These are phyloP conservation scores for Lysandra coridon DNA, from an alignment of 2,888 invertebrate genomes.

Conservation along the genomic window DNA sequence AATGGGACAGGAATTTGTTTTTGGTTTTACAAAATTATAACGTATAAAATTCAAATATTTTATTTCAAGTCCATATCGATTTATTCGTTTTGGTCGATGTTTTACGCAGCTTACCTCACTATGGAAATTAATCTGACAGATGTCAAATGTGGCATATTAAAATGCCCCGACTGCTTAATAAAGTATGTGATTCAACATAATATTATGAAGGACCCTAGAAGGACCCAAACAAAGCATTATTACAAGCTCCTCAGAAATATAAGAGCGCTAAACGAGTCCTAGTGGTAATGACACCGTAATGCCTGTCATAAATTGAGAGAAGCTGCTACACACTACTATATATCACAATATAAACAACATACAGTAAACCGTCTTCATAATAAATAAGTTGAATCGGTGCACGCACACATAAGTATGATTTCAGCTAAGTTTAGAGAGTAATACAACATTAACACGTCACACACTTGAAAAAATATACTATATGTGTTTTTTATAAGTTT, in stretches of 20 bases:
- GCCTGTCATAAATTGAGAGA: conserved; percentile 58
- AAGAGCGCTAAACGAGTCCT: conserved; percentile 41
- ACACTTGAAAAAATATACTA: not conserved
- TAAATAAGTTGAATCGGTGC: not conserved
- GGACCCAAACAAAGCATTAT: conserved; percentile 7
- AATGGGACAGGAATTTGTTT: too few species aligned
- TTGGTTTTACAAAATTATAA: too few species aligned
- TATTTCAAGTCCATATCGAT: too few species aligned
- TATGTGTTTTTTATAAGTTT: not conserved
- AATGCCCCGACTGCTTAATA: too few species aligned
- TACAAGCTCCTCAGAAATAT: conserved; percentile 33
- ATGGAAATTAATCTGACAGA: too few species aligned
- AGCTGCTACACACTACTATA: conserved; percentile 59
- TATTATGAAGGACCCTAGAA: not conserved
- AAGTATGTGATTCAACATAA: too few species aligned
- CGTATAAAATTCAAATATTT: too few species aligned
- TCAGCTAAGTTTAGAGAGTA: not conserved
- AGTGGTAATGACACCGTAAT: conserved; percentile 54
- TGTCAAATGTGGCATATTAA: too few species aligned
- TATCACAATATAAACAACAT: conserved; percentile 38
- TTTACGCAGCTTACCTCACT: too few species aligned
- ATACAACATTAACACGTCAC: not conserved
- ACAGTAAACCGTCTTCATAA: not conserved
- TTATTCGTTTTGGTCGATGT: too few species aligned
- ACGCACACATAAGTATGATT: not conserved